These are phyloP conservation scores for Cyanoliseus patagonus DNA, from an alignment of 2,113 vertebrate genomes.

Conservation along the genomic window DNA sequence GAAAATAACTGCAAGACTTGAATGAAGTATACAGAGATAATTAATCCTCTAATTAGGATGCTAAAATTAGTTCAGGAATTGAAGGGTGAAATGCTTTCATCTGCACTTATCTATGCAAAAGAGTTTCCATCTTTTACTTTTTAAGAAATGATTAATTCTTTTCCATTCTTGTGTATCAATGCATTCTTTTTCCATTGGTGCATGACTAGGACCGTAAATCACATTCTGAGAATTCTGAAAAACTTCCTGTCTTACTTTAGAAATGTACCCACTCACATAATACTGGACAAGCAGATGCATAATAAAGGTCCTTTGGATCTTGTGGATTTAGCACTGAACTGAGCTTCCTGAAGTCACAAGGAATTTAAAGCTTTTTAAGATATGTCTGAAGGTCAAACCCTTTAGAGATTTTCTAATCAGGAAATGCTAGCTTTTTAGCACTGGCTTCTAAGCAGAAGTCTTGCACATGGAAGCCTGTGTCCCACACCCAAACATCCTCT, in stretches of 20 bases:
- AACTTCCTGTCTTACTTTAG: not conserved
- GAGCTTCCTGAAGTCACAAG: not conserved
- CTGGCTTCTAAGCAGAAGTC: not conserved
- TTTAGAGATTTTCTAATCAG: not conserved
- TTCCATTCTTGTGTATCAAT: not conserved
- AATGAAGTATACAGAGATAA: not conserved
- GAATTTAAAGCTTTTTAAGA: not conserved
- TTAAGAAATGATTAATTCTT: not conserved
- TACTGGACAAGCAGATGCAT: not conserved
- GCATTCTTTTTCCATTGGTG: not conserved
- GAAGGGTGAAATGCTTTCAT: constrained; percentile 4
- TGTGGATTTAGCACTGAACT: not conserved
- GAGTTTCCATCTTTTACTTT: not conserved
- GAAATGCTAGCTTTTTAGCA: not conserved
- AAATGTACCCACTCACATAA: not conserved
- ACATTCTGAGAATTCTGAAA: not conserved
- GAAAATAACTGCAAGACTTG: constrained; percentile 15
- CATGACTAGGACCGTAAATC: not conserved
- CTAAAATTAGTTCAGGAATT: constrained; percentile 5
- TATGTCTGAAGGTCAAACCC: not conserved
- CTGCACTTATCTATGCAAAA: not conserved
- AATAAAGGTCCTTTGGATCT: not conserved
- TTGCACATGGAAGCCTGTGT: not conserved
- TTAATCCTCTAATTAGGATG: constrained; percentile 25
- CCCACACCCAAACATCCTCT: not conserved